These are phyloP conservation scores for Cyprinodon diabolis DNA, from an alignment of 2,797 vertebrate genomes.

Conservation along the genomic window DNA sequence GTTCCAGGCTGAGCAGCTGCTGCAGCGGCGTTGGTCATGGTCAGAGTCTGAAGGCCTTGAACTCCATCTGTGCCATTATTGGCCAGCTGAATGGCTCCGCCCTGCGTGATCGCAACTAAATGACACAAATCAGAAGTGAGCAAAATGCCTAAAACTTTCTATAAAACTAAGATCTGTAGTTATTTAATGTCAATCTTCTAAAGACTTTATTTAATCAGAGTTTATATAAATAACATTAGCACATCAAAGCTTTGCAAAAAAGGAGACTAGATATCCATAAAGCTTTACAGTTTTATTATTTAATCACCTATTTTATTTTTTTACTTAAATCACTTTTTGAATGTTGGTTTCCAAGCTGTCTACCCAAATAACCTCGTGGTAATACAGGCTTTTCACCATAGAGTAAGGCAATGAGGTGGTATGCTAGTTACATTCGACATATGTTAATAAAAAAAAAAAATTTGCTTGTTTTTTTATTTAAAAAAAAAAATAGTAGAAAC, in stretches of 20 bases:
- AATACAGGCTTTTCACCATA: too few species aligned
- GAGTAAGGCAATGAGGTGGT: not conserved
- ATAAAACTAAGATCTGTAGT: too few species aligned
- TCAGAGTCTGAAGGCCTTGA: slow-evolving; percentile 94
- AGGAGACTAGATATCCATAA: too few species aligned
- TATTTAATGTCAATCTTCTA: not conserved
- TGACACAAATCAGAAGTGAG: not conserved
- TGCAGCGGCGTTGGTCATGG: slow-evolving; percentile 91
- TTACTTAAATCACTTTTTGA: too few species aligned
- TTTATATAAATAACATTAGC: too few species aligned
- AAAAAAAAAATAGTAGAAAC: not conserved
- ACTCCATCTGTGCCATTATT: slow-evolving; percentile 98
- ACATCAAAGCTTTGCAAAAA: too few species aligned
- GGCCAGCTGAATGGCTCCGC: slow-evolving; percentile 96
- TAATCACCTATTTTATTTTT: too few species aligned
- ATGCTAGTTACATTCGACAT: not conserved
- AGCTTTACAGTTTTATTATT: too few species aligned
- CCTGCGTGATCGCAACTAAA: slow-evolving; percentile 97
- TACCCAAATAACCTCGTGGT: too few species aligned
- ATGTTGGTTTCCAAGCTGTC: too few species aligned
- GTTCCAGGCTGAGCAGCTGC: slow-evolving; percentile 89
- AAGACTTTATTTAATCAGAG: too few species aligned
- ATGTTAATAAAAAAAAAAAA: not conserved
- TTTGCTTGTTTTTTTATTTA: not conserved
- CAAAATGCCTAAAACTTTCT: not conserved